Conservation (phyloP, 2,797 vertebrate species). For the Acanthurus lineatus region DNA sequence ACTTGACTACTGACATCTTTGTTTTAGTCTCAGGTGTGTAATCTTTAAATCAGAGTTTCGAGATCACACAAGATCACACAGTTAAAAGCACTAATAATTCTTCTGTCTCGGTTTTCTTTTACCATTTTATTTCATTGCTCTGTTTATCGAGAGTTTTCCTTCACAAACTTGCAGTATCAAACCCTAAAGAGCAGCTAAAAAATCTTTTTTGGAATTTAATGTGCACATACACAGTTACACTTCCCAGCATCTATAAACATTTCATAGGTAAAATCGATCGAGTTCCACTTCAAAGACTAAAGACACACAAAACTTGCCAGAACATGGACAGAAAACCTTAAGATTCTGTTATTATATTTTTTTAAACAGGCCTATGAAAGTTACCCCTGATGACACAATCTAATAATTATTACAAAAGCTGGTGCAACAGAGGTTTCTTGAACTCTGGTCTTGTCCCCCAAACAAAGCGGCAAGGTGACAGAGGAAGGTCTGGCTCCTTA, state of each 20-base stretch:
- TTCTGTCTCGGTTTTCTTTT: not conserved
- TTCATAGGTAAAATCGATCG: too few relatives aligned
- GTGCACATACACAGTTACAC: too few relatives aligned
- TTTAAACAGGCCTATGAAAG: not conserved
- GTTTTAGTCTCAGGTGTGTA: not conserved
- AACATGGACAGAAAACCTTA: not conserved
- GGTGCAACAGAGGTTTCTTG: not conserved
- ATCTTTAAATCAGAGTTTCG: too few relatives aligned
- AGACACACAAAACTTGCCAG: not conserved
- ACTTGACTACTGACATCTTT: not conserved
- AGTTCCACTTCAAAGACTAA: too few relatives aligned
- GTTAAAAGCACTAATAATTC: not conserved
- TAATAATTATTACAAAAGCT: not conserved
- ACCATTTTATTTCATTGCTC: not conserved
- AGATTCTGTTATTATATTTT: not conserved
- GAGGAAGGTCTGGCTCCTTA: slow-evolving; percentile 14
- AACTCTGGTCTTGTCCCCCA: not conserved
- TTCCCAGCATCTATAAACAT: too few relatives aligned
- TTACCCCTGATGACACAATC: not conserved
- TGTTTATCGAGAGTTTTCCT: not conserved
- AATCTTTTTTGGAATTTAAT: too few relatives aligned
- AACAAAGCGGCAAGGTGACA: slow-evolving; percentile 1
- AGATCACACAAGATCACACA: not conserved
- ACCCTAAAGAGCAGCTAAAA: too few relatives aligned
- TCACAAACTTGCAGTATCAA: too few relatives aligned